Conservation (phyloP, 2,888 invertebrate species). For the Deroplatys truncata region DNA sequence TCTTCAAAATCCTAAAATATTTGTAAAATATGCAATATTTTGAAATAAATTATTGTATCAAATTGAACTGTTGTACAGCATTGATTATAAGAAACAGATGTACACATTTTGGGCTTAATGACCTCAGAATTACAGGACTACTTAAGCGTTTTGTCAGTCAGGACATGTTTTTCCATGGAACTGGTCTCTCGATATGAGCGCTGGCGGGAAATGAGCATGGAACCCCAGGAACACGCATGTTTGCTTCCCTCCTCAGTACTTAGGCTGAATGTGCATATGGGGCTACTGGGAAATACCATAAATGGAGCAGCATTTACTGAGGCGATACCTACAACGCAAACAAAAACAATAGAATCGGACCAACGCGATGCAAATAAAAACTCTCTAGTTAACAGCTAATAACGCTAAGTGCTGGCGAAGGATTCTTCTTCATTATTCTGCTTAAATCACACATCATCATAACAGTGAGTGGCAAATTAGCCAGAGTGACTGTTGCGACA, state of each 20-base stretch:
- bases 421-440: background rate
- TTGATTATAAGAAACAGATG: too few relatives aligned
- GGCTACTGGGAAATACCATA: background rate
- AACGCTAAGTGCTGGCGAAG: background rate
- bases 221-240: background rate
- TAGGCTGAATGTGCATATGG: background rate
- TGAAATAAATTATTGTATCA: too few relatives aligned
- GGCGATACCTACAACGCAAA: background rate
- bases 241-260: background rate
- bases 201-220: background rate
- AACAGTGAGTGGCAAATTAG: conserved; percentile 12
- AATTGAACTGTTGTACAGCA: too few relatives aligned
- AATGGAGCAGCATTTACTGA: background rate
- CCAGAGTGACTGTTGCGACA: conserved; percentile 14
- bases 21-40: too few relatives aligned
- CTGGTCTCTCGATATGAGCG: background rate
- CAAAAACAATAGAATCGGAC: background rate
- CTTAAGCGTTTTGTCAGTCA: too few relatives aligned
- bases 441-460: conserved; percentile 1
- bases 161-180: background rate
- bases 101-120: too few relatives aligned
- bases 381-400: background rate
- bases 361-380: background rate
- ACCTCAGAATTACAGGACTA: too few relatives aligned
- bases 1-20: too few relatives aligned